Conservation (phyloP, 2,888 invertebrate genomes). For the Sphaerophoria rueppellii region DNA sequence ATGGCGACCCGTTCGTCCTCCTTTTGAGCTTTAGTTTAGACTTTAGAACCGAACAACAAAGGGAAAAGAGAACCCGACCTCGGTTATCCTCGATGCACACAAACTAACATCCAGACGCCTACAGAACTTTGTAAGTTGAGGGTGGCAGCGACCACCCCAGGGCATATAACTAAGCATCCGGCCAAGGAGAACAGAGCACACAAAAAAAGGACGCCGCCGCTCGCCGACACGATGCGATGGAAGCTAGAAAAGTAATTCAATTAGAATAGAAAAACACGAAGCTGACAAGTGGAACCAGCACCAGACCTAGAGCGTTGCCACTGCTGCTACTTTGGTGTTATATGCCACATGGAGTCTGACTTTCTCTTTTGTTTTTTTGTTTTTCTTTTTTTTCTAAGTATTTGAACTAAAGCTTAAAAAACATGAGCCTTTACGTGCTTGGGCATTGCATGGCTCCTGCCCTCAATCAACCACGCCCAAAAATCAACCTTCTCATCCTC, state of each 20-base stretch:
- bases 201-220: slow-evolving; percentile 1
- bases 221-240: too few relatives aligned
- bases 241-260: slow-evolving; percentile 69
- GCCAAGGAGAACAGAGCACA: slow-evolving; percentile 11
- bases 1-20: slow-evolving; percentile 26
- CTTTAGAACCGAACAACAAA: slow-evolving; percentile 3
- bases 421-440: slow-evolving; percentile 32
- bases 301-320: slow-evolving; percentile 14
- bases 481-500: slow-evolving; percentile 9
- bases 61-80: slow-evolving; percentile 20
- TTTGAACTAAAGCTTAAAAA: slow-evolving; percentile 32
- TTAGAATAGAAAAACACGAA: slow-evolving; percentile 68
- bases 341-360: slow-evolving; percentile 52
- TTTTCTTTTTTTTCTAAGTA: too few relatives aligned
- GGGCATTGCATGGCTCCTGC: slow-evolving; percentile 19
- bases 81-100: slow-evolving; percentile 38
- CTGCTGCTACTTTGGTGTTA: slow-evolving; percentile 15
- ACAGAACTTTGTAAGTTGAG: slow-evolving; percentile 22
- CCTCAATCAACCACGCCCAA: slow-evolving; percentile 33
- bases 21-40: slow-evolving; percentile 32
- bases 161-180: slow-evolving; percentile 20
- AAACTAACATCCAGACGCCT: slow-evolving; percentile 27
- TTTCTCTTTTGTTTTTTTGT: slow-evolving; percentile 7
- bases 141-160: background rate
- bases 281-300: slow-evolving; percentile 70